Percentiles rank a stretch among this genome's conserved stretches.
These are phyloP conservation scores for Pemphigus obesinymphae DNA, from an alignment of 1,140 invertebrate species.

Conservation along the genomic window DNA sequence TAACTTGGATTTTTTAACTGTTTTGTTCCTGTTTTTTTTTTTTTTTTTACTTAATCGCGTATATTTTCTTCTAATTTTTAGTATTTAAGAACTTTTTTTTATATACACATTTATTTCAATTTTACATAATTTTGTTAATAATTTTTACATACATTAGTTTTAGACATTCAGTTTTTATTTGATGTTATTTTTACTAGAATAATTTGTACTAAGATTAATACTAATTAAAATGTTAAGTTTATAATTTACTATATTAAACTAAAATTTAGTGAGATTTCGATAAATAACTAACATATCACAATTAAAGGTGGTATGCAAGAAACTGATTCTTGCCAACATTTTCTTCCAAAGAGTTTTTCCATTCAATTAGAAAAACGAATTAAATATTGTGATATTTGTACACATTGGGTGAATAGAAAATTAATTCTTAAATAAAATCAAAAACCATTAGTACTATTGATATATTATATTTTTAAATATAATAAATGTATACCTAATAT, in stretches of 20 bases:
- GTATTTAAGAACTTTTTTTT: neutral
- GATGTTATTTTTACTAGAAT: conserved; percentile 14
- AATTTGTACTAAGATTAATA: conserved; percentile 8
- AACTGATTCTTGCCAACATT: conserved; percentile 11
- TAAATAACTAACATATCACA: neutral
- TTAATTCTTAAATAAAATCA: conserved; percentile 1
- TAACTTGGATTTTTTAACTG: neutral
- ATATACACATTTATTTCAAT: neutral
- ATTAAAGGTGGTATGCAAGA: neutral
- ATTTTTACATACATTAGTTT: conserved; percentile 18
- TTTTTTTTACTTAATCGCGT: conserved; percentile 3
- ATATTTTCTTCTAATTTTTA: neutral
- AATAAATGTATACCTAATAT: conserved; percentile 5
- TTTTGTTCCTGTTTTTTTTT: conserved; percentile 30
- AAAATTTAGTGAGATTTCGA: conserved; percentile 8
- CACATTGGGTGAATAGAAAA: conserved; percentile 18
- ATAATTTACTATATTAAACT: conserved; percentile 12
- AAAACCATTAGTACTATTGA: neutral
- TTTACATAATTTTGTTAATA: conserved; percentile 7
- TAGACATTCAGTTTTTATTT: neutral
- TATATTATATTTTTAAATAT: neutral
- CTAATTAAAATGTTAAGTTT: conserved; percentile 2
- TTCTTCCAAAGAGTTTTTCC: neutral
- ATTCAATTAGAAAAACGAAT: conserved; percentile 4
- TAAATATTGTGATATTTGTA: conserved; percentile 35